A percentile compares a stretch with the other conserved stretches of the same genome.
phyloP scores from a whole-genome alignment of 2,113 vertebrate species.

The Oncorhynchus gorbuscha region DNA sequence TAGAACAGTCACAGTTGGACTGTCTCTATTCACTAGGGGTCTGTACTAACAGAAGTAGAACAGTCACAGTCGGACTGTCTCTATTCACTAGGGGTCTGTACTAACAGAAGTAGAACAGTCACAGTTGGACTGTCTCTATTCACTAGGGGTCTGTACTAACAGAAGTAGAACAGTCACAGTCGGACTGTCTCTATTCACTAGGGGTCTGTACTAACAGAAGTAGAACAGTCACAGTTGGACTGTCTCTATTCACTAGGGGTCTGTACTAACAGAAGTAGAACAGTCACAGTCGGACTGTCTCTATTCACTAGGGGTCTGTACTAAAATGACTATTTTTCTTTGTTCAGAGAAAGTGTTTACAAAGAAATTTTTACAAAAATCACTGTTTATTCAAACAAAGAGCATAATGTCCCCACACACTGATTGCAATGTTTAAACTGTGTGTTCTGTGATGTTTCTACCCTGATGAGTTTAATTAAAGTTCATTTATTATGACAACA shows the following conservation, averaged over 20 bases:
- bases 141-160: conserved; percentile 6
- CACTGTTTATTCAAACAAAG: conserved; percentile 32
- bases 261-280: conserved; percentile 1
- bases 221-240: too few relatives aligned
- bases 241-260: neutral
- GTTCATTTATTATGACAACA: conserved; percentile 38
- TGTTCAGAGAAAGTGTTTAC: neutral
- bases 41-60: neutral
- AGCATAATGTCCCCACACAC: too few relatives aligned
- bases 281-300: too few relatives aligned
- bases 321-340: conserved; percentile 1
- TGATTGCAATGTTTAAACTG: conserved; percentile 7
- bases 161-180: too few relatives aligned
- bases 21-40: neutral
- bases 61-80: too few relatives aligned
- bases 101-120: neutral
- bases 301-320: conserved; percentile 4
- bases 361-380: conserved; percentile 13
- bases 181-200: too few relatives aligned
- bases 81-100: conserved; percentile 4
- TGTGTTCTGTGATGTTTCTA: conserved; percentile 3
- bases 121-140: too few relatives aligned
- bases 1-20: too few relatives aligned
- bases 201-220: conserved; percentile 6
- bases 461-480: too few relatives aligned